Conservation (phyloP, 2,797 vertebrate species). For the Acropternis orthonyx region DNA sequence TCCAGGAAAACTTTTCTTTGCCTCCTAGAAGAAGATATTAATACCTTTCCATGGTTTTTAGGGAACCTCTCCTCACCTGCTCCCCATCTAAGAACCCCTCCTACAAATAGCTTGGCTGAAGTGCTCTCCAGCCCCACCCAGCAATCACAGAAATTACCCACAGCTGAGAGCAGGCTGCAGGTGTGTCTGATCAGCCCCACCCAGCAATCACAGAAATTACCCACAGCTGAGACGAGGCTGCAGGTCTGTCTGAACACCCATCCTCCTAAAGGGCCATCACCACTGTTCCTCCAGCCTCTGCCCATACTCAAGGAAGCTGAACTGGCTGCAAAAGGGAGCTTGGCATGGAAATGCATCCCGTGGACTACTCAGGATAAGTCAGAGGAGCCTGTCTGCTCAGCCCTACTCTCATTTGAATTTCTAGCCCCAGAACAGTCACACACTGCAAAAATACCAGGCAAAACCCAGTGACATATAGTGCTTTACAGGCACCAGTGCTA, state of each 20-base stretch:
- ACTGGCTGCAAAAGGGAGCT: background rate
- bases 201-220: background rate
- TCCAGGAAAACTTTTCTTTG: background rate
- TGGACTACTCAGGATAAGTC: background rate
- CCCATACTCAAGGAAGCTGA: background rate
- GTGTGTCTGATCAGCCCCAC: background rate
- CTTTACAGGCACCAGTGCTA: background rate
- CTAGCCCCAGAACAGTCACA: background rate
- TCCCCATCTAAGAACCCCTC: background rate
- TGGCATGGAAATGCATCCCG: background rate
- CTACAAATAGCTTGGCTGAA: accelerated
- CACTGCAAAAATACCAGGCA: background rate
- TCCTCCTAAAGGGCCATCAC: background rate
- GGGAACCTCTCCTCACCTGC: background rate
- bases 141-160: background rate
- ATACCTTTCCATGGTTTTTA: background rate
- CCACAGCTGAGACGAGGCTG: background rate
- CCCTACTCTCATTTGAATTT: background rate
- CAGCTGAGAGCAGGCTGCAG: background rate
- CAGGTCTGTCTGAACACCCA: background rate
- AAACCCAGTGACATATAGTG: background rate
- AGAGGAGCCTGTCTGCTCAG: background rate
- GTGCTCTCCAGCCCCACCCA: background rate
- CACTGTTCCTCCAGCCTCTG: background rate
- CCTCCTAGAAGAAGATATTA: accelerated